Evolutionary conservation across 2,888 invertebrate genomes (phyloP).

Genomic region (Eupithecia abbreviata): DNA sequence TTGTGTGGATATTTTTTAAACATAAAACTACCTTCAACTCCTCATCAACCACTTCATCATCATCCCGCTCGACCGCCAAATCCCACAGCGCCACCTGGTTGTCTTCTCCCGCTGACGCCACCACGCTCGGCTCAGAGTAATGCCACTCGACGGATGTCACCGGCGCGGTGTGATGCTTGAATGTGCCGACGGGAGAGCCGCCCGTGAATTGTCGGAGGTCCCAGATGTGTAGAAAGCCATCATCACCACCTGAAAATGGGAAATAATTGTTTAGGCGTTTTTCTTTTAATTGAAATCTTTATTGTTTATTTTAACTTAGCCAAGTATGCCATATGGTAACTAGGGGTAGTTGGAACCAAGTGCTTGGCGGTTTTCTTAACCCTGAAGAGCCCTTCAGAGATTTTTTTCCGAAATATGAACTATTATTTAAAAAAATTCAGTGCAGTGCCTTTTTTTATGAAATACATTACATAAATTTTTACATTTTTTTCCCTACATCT

Average conservation of each 20-base stretch:
- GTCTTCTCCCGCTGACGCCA: constrained; percentile 96
- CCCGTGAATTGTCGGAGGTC: constrained; percentile 93
- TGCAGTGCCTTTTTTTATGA: too few relatives aligned
- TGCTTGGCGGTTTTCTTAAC: too few relatives aligned
- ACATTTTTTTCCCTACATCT: too few relatives aligned
- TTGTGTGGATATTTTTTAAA: not conserved
- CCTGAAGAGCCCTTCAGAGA: too few relatives aligned
- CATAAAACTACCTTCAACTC: constrained; percentile 67
- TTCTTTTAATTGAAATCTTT: not conserved
- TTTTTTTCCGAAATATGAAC: too few relatives aligned
- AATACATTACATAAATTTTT: too few relatives aligned
- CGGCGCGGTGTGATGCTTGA: constrained; percentile 97
- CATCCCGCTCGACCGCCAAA: constrained; percentile 93
- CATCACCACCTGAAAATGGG: constrained; percentile 92
- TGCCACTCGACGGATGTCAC: constrained; percentile 99
- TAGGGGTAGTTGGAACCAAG: too few relatives aligned
- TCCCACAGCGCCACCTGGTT: constrained; percentile 99
- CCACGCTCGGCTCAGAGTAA: constrained; percentile 95
- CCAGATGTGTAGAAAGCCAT: constrained; percentile 97
- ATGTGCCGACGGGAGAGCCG: constrained; percentile 93
- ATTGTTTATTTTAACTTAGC: not conserved
- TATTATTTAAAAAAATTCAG: too few relatives aligned
- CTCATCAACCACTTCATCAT: constrained; percentile 83
- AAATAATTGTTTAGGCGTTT: not conserved
- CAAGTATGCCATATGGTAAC: too few relatives aligned